Percentiles rank a stretch among this genome's conserved stretches.
Evolutionary conservation across 23 tunicate genomes (phyloP).

Genomic region (Diplosoma virens): DNA sequence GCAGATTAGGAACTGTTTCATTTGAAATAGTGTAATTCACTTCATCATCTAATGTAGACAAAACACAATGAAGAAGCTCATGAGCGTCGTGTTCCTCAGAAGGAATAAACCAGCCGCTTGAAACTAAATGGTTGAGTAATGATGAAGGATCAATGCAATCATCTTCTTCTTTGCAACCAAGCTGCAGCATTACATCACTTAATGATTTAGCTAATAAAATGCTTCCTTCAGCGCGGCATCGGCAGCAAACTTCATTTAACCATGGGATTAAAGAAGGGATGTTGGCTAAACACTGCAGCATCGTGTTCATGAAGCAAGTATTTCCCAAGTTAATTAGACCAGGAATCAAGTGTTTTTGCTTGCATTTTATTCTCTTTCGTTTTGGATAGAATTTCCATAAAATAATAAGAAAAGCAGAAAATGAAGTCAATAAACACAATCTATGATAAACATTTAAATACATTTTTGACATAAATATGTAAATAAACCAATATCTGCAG

Average conservation of each 20-base stretch:
- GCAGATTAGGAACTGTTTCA: background rate
- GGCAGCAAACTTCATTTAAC: background rate
- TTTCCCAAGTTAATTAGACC: constrained; percentile 82
- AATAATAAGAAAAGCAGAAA: background rate
- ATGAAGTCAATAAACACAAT: background rate
- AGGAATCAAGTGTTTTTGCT: constrained; percentile 28
- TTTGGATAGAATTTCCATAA: constrained; percentile 1
- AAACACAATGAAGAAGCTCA: constrained; percentile 73
- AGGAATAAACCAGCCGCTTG: constrained; percentile 75
- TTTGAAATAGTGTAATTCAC: background rate
- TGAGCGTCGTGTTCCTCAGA: constrained; percentile 91
- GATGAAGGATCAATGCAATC: constrained; percentile 34
- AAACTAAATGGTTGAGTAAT: constrained; percentile 36
- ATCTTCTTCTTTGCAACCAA: background rate
- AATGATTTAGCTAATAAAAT: constrained; percentile 20
- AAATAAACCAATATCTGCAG: too few relatives aligned
- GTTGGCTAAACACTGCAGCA: constrained; percentile 61
- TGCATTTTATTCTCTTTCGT: background rate
- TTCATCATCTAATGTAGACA: constrained; percentile 71
- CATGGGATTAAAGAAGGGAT: constrained; percentile 8
- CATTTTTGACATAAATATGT: too few relatives aligned
- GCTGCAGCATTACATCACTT: background rate
- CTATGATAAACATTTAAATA: too few relatives aligned
- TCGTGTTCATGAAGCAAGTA: constrained; percentile 78
- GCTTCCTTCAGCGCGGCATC: background rate